Evolutionary conservation across 2,113 vertebrate species (phyloP).

Genomic region (Catagonus wagneri): DNA sequence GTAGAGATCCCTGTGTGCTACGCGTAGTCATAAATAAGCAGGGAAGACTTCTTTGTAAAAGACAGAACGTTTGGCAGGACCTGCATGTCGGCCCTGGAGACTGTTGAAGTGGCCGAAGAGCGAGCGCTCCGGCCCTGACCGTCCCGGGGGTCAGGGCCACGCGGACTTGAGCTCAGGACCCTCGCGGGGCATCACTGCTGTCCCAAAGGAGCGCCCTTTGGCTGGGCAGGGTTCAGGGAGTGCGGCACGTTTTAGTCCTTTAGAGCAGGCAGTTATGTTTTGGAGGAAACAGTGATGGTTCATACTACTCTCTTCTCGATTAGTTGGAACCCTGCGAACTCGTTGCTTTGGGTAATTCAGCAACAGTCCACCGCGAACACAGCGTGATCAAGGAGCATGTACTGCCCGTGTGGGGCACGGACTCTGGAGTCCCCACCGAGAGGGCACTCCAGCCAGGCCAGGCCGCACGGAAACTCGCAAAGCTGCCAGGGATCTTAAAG

Average conservation of each 20-base stretch:
- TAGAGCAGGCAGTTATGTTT: neutral
- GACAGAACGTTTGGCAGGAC: neutral
- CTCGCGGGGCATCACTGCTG: neutral
- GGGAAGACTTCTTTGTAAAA: neutral
- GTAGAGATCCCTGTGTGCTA: neutral
- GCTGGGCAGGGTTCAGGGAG: neutral
- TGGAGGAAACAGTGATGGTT: neutral
- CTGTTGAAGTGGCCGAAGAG: neutral
- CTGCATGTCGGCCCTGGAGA: neutral
- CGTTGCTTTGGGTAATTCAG: conserved; percentile 10
- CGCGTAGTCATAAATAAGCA: neutral
- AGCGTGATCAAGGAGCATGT: neutral
- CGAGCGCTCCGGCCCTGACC: neutral
- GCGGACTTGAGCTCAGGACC: rapidly evolving
- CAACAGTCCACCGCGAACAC: neutral
- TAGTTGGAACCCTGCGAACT: neutral
- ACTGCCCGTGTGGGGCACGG: no score
- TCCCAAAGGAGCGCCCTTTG: neutral
- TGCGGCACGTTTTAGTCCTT: neutral
- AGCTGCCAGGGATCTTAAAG: neutral
- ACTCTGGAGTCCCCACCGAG: neutral
- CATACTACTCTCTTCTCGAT: neutral
- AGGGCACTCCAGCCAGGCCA: neutral
- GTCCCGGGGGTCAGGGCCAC: neutral
- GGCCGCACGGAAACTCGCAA: neutral